Evolutionary conservation across 2,888 invertebrate genomes (phyloP).

Genomic region (Villa cingulata): DNA sequence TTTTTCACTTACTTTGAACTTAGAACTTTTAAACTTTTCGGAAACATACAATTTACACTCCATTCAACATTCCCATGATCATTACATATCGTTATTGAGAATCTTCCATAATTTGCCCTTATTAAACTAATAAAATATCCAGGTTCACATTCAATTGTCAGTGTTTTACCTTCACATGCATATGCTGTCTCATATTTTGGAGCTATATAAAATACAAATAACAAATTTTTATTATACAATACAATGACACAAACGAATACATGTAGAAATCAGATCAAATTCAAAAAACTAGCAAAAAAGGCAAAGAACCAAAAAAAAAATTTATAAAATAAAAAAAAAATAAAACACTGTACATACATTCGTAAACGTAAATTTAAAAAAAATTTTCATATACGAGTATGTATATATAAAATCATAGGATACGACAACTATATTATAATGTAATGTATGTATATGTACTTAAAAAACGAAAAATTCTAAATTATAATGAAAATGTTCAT

Average conservation of each 20-base stretch:
- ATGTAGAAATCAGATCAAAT: too few species aligned
- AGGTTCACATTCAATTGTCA: constrained; percentile 76
- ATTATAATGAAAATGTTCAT: not conserved
- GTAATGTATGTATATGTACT: not conserved
- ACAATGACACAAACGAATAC: constrained; percentile 8
- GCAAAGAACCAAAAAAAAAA: too few species aligned
- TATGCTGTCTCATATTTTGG: constrained; percentile 81
- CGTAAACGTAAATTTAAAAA: too few species aligned
- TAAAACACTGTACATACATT: too few species aligned
- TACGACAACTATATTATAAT: too few species aligned
- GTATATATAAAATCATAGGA: too few species aligned
- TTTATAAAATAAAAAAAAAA: too few species aligned
- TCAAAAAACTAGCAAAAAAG: not conserved
- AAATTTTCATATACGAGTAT: too few species aligned
- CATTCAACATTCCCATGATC: constrained; percentile 92
- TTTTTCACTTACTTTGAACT: constrained; percentile 70
- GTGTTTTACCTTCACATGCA: constrained; percentile 84
- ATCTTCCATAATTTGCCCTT: constrained; percentile 88
- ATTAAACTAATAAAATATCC: constrained; percentile 84
- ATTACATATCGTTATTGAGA: constrained; percentile 91
- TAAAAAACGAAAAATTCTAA: not conserved
- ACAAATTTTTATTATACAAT: too few species aligned
- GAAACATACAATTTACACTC: constrained; percentile 93
- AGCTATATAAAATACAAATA: constrained; percentile 48
- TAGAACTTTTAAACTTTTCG: constrained; percentile 72